phyloP scores from a whole-genome alignment of 2,797 vertebrate species.

The Muscicapa striata region DNA sequence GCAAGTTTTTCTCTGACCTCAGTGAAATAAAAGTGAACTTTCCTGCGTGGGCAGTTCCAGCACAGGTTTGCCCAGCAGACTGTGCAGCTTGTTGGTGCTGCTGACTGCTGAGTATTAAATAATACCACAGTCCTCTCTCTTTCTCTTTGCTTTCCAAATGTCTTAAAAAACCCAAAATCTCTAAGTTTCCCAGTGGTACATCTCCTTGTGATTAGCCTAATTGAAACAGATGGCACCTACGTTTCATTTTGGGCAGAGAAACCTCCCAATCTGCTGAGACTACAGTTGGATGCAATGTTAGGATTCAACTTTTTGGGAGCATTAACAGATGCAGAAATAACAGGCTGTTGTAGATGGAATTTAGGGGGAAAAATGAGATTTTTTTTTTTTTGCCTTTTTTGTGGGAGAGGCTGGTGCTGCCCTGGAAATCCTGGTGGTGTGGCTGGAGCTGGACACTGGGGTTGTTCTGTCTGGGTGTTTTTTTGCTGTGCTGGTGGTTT shows the following conservation, averaged over 20 bases:
- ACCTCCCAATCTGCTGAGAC: constrained; percentile 15
- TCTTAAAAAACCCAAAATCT: background rate
- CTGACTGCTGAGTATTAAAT: background rate
- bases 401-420: background rate
- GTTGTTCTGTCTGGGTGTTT: background rate
- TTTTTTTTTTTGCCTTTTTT: background rate
- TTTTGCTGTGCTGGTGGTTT: background rate
- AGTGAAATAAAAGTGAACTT: background rate
- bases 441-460: background rate
- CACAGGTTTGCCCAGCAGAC: background rate
- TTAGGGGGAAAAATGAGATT: background rate
- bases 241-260: constrained; percentile 39
- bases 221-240: constrained; percentile 11
- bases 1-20: background rate
- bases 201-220: constrained; percentile 7
- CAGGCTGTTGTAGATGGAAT: background rate
- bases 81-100: background rate
- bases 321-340: background rate
- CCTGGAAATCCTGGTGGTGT: rapidly evolving
- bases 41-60: background rate
- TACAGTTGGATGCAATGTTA: background rate
- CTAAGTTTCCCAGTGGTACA: background rate
- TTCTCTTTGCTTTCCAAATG: background rate
- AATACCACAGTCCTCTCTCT: background rate
- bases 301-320: background rate